Base-by-base conservation (phyloP, 2,888 invertebrate genomes). In the Ichneumoninae sp. region DNA sequence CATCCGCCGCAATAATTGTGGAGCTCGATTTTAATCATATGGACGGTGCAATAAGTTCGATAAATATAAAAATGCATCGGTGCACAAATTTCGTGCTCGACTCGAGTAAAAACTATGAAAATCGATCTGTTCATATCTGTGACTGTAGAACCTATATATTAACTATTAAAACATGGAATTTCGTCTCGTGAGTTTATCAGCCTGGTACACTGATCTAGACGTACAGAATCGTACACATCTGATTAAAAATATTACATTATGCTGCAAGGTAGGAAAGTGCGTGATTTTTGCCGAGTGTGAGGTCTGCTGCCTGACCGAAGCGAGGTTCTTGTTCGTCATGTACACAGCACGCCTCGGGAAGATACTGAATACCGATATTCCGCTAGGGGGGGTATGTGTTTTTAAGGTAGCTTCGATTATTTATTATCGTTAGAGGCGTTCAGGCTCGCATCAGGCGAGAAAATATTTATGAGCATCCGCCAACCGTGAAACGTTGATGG, bases 381-480 rank as follows among this genome's bases (percentile, higher is more conserved):
- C 16, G 5, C 33, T 33, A 33, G 1, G 16, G 1, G 16, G 16
- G 2, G 30, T 47, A n/a, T 57, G 5, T 30, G 13, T 33, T 62
- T 62, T 62, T 33, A 13, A 30, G 30, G 30, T 30, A 7, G 16
- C 62, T 16, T 33, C 82, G 79, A 83, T 83, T 71, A 80, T 83
- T 83, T 80, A 83, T 30, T 47, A 71, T 70, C 78, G 69, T 47
- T 62, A 16, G 16, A 69, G 65, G 54, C 16, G 22, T 16, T 33
- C 13, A 60, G 10, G 19, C 36, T 3, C 54, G 77, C 52, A 16
- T 66, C 52, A 69, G 69, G 26, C 70, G 26, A 80, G 72, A 83
- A 83, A 72, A 80, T 72, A 77, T 83, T 72, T 72, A 80, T 68
- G 83, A 60, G 60, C 72, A 66, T 80, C 66, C 72, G 80, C 71